phyloP scores from a whole-genome alignment of 2,888 invertebrate genomes.

The Antheraea assamensis region DNA sequence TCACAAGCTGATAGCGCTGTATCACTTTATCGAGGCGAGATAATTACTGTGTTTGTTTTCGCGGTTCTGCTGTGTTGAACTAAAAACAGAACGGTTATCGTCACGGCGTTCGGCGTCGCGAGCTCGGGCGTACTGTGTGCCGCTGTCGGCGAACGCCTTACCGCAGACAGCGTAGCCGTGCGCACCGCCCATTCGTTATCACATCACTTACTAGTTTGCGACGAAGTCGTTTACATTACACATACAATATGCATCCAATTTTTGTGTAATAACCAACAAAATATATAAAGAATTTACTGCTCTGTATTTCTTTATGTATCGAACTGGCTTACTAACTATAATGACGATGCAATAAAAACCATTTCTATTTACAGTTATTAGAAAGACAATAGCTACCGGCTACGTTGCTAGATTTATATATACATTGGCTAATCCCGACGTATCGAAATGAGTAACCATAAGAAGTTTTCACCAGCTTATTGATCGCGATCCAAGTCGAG shows the following conservation, averaged over 20 bases:
- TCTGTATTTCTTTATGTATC: background rate
- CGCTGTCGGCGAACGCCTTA: slow-evolving; percentile 30
- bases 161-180: slow-evolving; percentile 30
- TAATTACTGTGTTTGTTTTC: slow-evolving; percentile 75
- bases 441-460: background rate
- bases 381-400: no score
- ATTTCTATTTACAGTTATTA: background rate
- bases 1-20: slow-evolving; percentile 69
- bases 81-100: slow-evolving; percentile 29
- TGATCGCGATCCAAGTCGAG: background rate
- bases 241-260: slow-evolving; percentile 10
- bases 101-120: slow-evolving; percentile 62
- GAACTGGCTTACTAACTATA: background rate
- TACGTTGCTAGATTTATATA: no score
- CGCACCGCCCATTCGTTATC: slow-evolving; percentile 35
- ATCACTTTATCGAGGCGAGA: slow-evolving; percentile 73
- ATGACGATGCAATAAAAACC: background rate
- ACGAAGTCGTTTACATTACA: slow-evolving; percentile 20
- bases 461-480: background rate
- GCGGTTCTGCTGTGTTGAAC: slow-evolving; percentile 39
- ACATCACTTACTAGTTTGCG: slow-evolving; percentile 29
- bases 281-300: background rate
- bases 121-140: slow-evolving; percentile 56
- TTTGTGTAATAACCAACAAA: background rate
- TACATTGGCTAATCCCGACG: background rate